A percentile compares a stretch with the other conserved stretches of the same genome.
Conservation (phyloP, 2,797 vertebrate genomes). For the Chloroceryle inda region DNA sequence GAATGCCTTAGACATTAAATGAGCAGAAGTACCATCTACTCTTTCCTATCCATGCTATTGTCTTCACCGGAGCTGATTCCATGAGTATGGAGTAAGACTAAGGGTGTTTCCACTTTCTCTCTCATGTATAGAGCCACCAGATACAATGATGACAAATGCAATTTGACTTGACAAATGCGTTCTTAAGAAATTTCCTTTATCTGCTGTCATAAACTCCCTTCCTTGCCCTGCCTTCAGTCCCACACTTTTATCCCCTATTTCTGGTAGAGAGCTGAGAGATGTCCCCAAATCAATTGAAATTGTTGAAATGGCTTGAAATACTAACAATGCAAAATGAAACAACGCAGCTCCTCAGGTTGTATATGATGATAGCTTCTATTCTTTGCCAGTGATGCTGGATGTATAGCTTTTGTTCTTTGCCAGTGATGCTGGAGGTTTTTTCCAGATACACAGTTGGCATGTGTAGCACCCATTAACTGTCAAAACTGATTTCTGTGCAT, state of each 20-base stretch:
- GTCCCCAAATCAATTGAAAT: accelerated
- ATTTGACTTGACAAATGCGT: background rate
- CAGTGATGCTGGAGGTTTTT: background rate
- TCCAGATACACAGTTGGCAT: background rate
- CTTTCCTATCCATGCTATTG: background rate
- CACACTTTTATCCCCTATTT: background rate
- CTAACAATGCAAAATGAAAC: background rate
- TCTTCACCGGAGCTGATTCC: background rate
- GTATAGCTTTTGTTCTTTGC: background rate
- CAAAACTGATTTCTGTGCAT: background rate
- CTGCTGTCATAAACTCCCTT: background rate
- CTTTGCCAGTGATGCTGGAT: background rate
- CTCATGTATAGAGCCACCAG: background rate
- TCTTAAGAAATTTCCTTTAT: background rate
- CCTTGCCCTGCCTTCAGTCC: background rate
- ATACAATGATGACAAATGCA: background rate
- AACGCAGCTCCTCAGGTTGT: background rate
- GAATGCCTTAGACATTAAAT: background rate
- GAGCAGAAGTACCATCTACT: background rate
- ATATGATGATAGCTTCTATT: background rate
- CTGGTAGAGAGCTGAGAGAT: background rate
- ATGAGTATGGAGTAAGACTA: background rate
- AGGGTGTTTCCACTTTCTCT: background rate
- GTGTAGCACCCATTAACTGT: background rate
- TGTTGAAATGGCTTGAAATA: background rate